Percentiles rank a stretch among this genome's conserved stretches.
These are phyloP conservation scores for Xenentodon cancila DNA, from an alignment of 2,797 vertebrate species.

Conservation along the genomic window DNA sequence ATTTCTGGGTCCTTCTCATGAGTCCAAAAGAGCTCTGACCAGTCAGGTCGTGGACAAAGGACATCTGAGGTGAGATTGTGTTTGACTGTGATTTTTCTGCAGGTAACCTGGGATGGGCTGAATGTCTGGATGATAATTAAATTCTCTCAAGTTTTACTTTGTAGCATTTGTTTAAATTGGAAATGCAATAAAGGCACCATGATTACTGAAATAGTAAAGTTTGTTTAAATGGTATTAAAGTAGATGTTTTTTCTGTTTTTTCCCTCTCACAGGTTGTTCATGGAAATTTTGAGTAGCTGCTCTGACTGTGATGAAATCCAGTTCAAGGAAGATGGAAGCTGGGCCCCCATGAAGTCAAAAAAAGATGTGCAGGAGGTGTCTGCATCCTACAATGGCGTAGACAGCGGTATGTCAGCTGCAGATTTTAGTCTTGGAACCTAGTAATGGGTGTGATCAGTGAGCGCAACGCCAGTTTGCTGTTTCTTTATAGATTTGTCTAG, in stretches of 20 bases:
- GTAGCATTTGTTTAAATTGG: no score
- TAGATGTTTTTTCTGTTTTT: neutral
- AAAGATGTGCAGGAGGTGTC: constrained; percentile 96
- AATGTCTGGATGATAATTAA: neutral
- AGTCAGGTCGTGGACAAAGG: neutral
- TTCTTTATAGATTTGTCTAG: constrained; percentile 82
- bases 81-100: constrained; percentile 1
- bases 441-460: neutral
- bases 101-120: neutral
- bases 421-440: neutral
- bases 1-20: neutral
- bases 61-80: neutral
- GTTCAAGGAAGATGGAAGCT: constrained; percentile 96
- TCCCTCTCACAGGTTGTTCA: constrained; percentile 88
- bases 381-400: constrained; percentile 90
- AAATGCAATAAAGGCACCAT: no score
- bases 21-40: neutral
- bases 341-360: constrained; percentile 97
- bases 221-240: neutral
- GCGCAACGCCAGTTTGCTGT: constrained; percentile 5
- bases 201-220: no score
- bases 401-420: constrained; percentile 81
- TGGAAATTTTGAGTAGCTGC: constrained; percentile 98
- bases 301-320: constrained; percentile 98
- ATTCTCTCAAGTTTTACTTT: no score